phyloP scores from a whole-genome alignment of 2,888 invertebrate genomes.

The Autographa pulchrina region DNA sequence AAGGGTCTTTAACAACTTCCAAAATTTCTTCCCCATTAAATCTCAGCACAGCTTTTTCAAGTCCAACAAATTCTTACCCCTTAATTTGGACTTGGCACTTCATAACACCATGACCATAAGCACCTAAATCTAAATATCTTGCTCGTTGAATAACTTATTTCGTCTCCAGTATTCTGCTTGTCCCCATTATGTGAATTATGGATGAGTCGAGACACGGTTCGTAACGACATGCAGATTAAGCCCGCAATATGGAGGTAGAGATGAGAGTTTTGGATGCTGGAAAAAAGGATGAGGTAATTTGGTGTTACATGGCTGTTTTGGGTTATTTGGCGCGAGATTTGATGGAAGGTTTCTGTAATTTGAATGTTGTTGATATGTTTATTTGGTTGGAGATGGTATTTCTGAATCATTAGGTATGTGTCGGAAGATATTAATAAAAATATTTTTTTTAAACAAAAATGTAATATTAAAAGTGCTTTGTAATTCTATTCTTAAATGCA shows the following conservation, averaged over 20 bases:
- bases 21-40: not conserved
- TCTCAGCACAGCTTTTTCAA: not conserved
- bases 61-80: not conserved
- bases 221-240: constrained; percentile 87
- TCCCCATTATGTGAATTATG: constrained; percentile 87
- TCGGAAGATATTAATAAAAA: too few species aligned
- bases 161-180: constrained; percentile 65
- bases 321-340: constrained; percentile 2
- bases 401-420: not conserved
- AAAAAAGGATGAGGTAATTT: constrained; percentile 71
- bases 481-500: too few species aligned
- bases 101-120: not conserved
- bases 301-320: constrained; percentile 30
- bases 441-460: too few species aligned
- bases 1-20: not conserved
- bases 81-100: not conserved
- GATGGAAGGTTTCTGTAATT: not conserved
- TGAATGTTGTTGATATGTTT: not conserved
- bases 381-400: not conserved
- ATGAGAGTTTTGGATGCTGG: constrained; percentile 44
- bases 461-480: too few species aligned
- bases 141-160: constrained; percentile 59
- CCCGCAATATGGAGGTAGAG: constrained; percentile 70
- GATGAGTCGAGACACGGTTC: constrained; percentile 81
- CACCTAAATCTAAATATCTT: constrained; percentile 44